Evolutionary conservation across 2,888 invertebrate species (phyloP), one percentile per base, ranked within the genome.

Genomic region (Periphyllus acericola): DNA sequence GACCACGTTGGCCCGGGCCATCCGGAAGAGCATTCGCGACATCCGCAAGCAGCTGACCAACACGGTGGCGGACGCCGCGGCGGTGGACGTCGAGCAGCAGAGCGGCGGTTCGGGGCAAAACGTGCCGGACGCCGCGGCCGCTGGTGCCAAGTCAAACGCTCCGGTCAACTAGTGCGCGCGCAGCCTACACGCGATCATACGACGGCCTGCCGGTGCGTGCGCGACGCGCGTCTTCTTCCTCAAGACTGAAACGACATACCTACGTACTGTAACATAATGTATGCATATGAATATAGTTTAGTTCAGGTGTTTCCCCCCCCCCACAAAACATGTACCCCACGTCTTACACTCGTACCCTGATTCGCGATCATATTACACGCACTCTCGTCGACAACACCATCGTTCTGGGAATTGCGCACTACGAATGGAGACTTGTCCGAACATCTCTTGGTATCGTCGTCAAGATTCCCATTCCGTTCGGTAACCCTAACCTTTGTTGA

Each of bases 11-110:
- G 84, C 89, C 82, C 84, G 85, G 84, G 89, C 82, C 72, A 84
- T 89, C 40, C 82, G 89, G 34, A 89, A 89, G 85, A 89, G 89
- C 74, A 89, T 89, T 36, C 87, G 89, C 78, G 89, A 89, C 55
- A 89, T 89, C 79, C 89, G 89, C 11, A 89, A 87, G 71, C 89
- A 89, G 36, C 32, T 87, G 87, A 80, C 87, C 1, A 81, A 74
- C 74, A 86, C 85, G 11, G 85, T 86, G 68, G 55, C n/a, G 40
- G 87, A 87, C 60, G 32, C 46, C 40, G 9, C 79, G 29, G 17
- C 78, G 29, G 21, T 11, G 68, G 80, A 87, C 25, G 80, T 60
- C 17, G 80, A 87, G 0, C 80, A 85, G 68, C 76, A 78, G 34
- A 86, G 79, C 72, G 36, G 86, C 55, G 36, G 86, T 40, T 71